A percentile compares a stretch with the other conserved stretches of the same genome.
phyloP scores from a whole-genome alignment of 2,113 vertebrate species.

The Marcusenius ussheri region DNA sequence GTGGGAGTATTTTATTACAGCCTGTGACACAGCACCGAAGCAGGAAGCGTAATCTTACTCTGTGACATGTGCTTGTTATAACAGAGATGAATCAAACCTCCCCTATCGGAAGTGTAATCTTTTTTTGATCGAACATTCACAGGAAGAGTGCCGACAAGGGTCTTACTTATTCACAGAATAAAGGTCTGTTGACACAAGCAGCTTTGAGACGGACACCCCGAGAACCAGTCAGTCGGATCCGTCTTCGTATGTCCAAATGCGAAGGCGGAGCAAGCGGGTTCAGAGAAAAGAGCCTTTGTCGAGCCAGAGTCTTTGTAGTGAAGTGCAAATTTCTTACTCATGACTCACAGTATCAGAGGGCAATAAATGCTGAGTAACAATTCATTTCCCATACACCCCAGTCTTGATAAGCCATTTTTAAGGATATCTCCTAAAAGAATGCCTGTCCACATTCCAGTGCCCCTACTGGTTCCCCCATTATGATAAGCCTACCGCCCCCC shows the following conservation, averaged over 20 bases:
- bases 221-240: not conserved
- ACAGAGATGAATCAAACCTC: not conserved
- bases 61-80: not conserved
- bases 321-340: not conserved
- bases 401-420: not conserved
- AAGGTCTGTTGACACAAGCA: not conserved
- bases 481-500: not conserved
- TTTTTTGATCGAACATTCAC: not conserved
- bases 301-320: not conserved
- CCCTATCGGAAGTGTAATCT: not conserved
- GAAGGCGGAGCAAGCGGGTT: not conserved
- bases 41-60: not conserved
- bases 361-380: not conserved
- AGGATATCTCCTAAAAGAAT: not conserved
- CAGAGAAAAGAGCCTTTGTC: not conserved
- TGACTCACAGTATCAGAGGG: not conserved
- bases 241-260: not conserved
- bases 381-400: not conserved
- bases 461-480: not conserved
- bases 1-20: slow-evolving; percentile 8
- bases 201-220: not conserved
- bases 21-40: not conserved
- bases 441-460: not conserved
- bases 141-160: not conserved
- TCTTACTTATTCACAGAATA: not conserved